Base-by-base conservation (phyloP, 2,797 vertebrate genomes). In the Centropyge bicolor region DNA sequence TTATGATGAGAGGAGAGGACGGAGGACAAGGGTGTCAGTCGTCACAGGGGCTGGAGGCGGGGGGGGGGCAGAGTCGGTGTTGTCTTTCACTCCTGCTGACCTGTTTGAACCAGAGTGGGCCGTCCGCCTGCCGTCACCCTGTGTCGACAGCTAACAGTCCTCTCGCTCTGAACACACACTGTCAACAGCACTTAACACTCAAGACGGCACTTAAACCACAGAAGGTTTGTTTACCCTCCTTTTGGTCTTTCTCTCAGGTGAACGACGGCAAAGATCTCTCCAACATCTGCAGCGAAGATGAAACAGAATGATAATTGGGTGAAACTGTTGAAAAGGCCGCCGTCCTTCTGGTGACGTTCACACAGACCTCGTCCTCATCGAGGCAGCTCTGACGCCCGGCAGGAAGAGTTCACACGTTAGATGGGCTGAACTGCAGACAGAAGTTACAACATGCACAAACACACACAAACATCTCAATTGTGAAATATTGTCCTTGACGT, bases 251-350 rank as follows among this genome's bases (percentile, higher is more conserved):
- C 73, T 87, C 81, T 86, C 41, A 54, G 12, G n/a, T 22, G 11
- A 76, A 51, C 69, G 82, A 80, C 88, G 84, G 65, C 76, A 61
- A 16, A 40, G 59, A 70, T 87, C 69, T 73, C 86, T 17, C 63
- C 74, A 68, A 84, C 90, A 92, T 92, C 87, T 91, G 87, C 59
- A 75, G 75, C 35, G 40, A 78, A 87, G 88, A 89, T 91, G 82
- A 92, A 93, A 93, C 80, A 43, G 76, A 89, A 90, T 87, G 79
- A 84, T 89, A 89, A 91, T 88, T 85, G 67, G 66, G 86, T 71
- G 59, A 71, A 83, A 78, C 66, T 56, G 63, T 67, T 67, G 78
- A 83, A 87, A 80, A 78, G 74, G 19, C 22, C n/a, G 49, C 49
- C 3, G 48, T n/a, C 27, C 46, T 48, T 48, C 48, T 70, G 60